A percentile compares a stretch with the other conserved stretches of the same genome.
phyloP scores from a whole-genome alignment of 2,797 vertebrate genomes.

The Allobates femoralis region DNA sequence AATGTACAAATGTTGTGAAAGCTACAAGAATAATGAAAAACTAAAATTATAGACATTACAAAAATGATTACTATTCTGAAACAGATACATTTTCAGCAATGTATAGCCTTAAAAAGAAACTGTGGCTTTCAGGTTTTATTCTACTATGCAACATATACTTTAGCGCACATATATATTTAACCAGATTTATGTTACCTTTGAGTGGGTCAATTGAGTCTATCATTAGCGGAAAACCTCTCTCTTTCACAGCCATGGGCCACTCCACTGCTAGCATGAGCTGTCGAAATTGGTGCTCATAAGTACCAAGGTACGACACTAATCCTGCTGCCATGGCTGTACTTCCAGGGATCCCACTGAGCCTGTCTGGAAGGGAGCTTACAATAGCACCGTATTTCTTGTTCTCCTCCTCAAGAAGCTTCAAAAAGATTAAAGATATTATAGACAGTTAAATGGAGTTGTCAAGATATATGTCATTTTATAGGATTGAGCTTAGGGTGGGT shows the following conservation, averaged over 20 bases:
- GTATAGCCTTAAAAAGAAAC: neutral
- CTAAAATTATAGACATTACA: neutral
- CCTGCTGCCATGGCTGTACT: neutral
- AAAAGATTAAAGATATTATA: slow-evolving; percentile 46
- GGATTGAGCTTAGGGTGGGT: neutral
- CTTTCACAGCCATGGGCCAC: slow-evolving; percentile 55
- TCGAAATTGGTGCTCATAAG: neutral
- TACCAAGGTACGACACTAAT: neutral
- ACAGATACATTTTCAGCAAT: neutral
- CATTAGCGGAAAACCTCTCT: slow-evolving; percentile 52
- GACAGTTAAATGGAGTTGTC: slow-evolving; percentile 46
- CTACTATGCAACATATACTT: neutral
- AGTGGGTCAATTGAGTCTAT: slow-evolving; percentile 58
- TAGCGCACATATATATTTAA: slow-evolving; percentile 62
- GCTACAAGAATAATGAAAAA: neutral
- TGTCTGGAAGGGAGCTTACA: slow-evolving; percentile 32
- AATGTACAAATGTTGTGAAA: neutral
- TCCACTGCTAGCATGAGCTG: slow-evolving; percentile 52
- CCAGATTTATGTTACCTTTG: slow-evolving; percentile 73
- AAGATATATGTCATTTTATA: slow-evolving; percentile 37
- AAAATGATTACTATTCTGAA: neutral
- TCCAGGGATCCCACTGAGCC: neutral
- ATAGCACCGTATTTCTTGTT: slow-evolving; percentile 30
- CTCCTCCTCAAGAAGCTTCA: slow-evolving; percentile 48
- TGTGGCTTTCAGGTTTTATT: neutral